Evolutionary conservation across 1,140 invertebrate species (phyloP).

Genomic region (Monochamus saltuarius): DNA sequence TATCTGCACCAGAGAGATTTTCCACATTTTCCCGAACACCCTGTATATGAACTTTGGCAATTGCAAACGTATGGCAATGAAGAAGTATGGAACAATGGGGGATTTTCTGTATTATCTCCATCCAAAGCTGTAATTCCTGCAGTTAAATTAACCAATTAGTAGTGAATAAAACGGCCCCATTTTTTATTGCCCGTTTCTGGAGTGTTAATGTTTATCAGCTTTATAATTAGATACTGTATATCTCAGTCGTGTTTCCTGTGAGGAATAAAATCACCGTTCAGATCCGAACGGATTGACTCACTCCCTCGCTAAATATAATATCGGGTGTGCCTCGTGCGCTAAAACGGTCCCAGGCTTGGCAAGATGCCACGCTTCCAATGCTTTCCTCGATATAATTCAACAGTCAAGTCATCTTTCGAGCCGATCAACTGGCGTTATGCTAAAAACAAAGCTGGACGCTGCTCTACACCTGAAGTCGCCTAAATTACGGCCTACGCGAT

Average conservation of each 20-base stretch:
- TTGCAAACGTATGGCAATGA: too few relatives aligned
- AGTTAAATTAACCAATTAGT: too few relatives aligned
- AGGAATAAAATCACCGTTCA: slow-evolving; percentile 6
- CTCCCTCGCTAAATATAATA: slow-evolving; percentile 17
- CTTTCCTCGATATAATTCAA: neutral
- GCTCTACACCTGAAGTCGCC: neutral
- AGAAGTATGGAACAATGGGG: too few relatives aligned
- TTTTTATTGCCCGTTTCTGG: too few relatives aligned
- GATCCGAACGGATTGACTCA: slow-evolving; percentile 12
- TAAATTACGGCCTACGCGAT: neutral
- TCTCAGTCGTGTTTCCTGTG: slow-evolving; percentile 1
- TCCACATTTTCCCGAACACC: too few relatives aligned
- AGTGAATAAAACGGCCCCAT: too few relatives aligned
- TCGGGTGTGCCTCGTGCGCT: slow-evolving; percentile 19
- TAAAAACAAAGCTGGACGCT: neutral
- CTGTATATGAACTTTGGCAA: too few relatives aligned
- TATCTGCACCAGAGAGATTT: too few relatives aligned
- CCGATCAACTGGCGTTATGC: neutral
- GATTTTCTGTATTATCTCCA: too few relatives aligned
- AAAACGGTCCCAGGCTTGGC: slow-evolving; percentile 14
- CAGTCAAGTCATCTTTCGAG: neutral
- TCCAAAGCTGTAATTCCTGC: too few relatives aligned
- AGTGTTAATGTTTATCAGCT: too few relatives aligned
- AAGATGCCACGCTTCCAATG: slow-evolving; percentile 20
- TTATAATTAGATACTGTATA: too few relatives aligned